Conservation (phyloP, 2,888 invertebrate genomes). For the Pseudeuparius sepicola region DNA sequence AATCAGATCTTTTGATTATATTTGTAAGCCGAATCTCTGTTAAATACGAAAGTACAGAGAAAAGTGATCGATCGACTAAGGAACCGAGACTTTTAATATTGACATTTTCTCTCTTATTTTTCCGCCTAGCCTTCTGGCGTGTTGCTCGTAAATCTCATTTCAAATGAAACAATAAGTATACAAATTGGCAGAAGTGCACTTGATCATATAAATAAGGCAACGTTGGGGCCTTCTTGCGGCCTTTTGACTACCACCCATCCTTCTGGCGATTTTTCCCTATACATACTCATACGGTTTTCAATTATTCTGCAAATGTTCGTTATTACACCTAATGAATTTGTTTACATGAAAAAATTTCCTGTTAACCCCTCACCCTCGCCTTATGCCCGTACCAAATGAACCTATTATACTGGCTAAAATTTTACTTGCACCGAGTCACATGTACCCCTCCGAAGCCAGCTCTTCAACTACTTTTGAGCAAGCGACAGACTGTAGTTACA, state of each 20-base stretch:
- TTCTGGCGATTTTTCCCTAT: slow-evolving; percentile 7
- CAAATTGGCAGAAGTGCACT: slow-evolving; percentile 2
- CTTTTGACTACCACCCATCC: slow-evolving; percentile 4
- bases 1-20: no score
- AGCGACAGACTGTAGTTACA: no score
- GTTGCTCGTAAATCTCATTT: slow-evolving; percentile 1
- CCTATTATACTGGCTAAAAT: slow-evolving; percentile 12
- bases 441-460: slow-evolving; percentile 13
- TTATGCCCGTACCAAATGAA: slow-evolving; percentile 14
- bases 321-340: slow-evolving; percentile 7
- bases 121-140: slow-evolving; percentile 3
- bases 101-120: neutral
- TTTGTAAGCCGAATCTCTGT: no score
- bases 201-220: slow-evolving; percentile 2
- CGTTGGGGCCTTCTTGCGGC: slow-evolving; percentile 6
- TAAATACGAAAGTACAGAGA: slow-evolving; percentile 3
- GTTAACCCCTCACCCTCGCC: slow-evolving; percentile 11
- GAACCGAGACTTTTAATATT: slow-evolving; percentile 1
- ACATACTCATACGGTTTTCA: slow-evolving; percentile 6
- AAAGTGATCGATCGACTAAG: slow-evolving; percentile 2
- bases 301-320: slow-evolving; percentile 7
- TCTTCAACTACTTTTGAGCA: no score
- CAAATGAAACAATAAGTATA: neutral
- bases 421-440: slow-evolving; percentile 11
- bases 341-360: slow-evolving; percentile 12